Evolutionary conservation across 2,113 vertebrate species (phyloP), one percentile per base, ranked within the genome.

Genomic region (Anarhynchus alexandrinus): DNA sequence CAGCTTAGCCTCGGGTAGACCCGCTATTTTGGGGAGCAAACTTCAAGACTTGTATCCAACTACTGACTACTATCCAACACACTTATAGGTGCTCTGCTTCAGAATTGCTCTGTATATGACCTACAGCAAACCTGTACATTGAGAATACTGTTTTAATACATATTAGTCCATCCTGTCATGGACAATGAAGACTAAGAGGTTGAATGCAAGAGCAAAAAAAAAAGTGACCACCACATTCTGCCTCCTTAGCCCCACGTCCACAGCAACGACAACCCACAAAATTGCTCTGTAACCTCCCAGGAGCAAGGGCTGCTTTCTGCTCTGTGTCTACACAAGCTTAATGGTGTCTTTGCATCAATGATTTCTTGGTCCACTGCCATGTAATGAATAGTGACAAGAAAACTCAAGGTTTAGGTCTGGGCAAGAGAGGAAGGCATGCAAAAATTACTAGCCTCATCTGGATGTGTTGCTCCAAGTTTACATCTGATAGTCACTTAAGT

Each of bases 121-220:
- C 45, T 49, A 12, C n/a, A 49, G 57, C 42, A 57, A 78, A 78
- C 45, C 17, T 12, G 12, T 54, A 17, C 5, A 7, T 54, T 20
- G 16, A 51, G 36, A 58, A 67, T 11, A 11, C 34, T 13, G 38
- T 13, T 81, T 69, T 32, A 49, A 32, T 40, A 32, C 1, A 20
- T 29, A 1, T 27, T 32, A 61, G 21, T 16, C 16, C 8, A 20
- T 62, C n/a, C n/a, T 42, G 25, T 1, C 1, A 12, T 4, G 5
- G 15, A 20, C 38, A 34, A 20, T 10, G 17, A 78, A 57, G 32
- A 30, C 54, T 11, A 40, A 40, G 19, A 74, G 23, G 15, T 30
- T 80, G 45, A 59, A 74, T 11, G 15, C 6, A 47, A 74, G 30
- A 67, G 77, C 32, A 40, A 67, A 61, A 42, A n/a, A n/a, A 52